Base-by-base conservation (phyloP, 64 coral and sea anemone species). In the Hydrozoanthus tunicans region DNA sequence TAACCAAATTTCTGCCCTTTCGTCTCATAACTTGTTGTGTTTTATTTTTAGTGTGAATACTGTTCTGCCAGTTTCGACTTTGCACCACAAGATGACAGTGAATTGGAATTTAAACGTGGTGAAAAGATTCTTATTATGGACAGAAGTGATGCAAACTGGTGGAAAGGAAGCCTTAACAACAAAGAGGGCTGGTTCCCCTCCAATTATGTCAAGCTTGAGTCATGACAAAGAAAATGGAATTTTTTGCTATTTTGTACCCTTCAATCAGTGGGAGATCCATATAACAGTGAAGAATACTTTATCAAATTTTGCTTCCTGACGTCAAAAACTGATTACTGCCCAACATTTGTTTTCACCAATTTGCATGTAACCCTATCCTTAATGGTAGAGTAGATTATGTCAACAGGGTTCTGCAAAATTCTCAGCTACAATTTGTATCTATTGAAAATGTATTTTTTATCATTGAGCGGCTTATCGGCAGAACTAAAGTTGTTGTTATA, bases 71-170 rank as follows among this genome's bases (percentile, higher is more conserved):
- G 7, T 77, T 94, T 90, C 82, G 93, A 94, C 89, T 96, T 96
- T 63, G 51, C 9, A 43, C 86, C 96, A 12, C 80, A 95, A 91
- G 96, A 98, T 72, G 96, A 95, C 13, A 92, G 91, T 53, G 96
- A 98, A 74, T 63, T 98, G 57, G 76, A 82, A 20, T 98, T 98
- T 90, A 93, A 93, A 57, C 86, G 86, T 56, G 94, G 94, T 72
- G 80, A 95, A 77, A 24, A 61, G 32, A 98, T 98, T 73, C 25
- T 71, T 53, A 90, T 98, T 58, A 5, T 95, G 32, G 94, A 98
- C 54, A 95, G 83, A 90, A 92, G 93, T 77, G 96, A 98, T 75
- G 6, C 70, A 6, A 98, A 98, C 92, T 98, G 96, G 96, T 98
- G 96, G 96, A 95, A 93, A 78, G 96, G 96, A 53, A 78, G 80